phyloP scores from a whole-genome alignment of 2,797 vertebrate species.

The Limosa lapponica region DNA sequence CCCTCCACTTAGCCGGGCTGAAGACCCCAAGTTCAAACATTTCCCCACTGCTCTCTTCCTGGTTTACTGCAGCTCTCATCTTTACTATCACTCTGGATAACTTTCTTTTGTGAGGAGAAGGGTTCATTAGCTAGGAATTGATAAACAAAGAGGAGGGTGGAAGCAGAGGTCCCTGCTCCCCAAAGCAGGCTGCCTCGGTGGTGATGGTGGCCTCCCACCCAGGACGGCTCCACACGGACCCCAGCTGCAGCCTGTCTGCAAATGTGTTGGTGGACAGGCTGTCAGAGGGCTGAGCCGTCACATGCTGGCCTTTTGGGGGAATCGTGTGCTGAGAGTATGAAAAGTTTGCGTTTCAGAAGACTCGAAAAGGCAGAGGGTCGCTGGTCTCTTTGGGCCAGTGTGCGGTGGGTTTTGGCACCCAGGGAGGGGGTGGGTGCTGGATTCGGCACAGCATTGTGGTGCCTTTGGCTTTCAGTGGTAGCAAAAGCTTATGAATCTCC shows the following conservation, averaged over 20 bases:
- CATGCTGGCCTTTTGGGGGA: not conserved
- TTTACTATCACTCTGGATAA: conserved; percentile 44
- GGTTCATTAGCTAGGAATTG: conserved; percentile 33
- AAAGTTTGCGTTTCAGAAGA: not conserved
- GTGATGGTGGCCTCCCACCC: not conserved
- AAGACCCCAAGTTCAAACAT: conserved; percentile 50
- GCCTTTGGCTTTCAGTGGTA: not conserved
- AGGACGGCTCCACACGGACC: not conserved
- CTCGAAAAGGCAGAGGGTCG: not conserved
- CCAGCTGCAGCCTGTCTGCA: conserved; percentile 56
- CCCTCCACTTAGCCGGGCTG: not conserved
- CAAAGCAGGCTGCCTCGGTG: not conserved
- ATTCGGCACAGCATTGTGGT: rapidly evolving
- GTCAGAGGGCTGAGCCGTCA: conserved; percentile 5
- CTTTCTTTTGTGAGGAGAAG: not conserved
- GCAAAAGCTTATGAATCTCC: not conserved
- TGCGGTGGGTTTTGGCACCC: not conserved
- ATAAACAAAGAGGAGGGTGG: conserved; percentile 46
- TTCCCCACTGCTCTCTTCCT: not conserved
- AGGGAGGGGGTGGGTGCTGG: not conserved
- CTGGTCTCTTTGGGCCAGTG: rapidly evolving
- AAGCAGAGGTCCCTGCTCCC: conserved; percentile 13
- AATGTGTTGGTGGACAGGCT: not conserved
- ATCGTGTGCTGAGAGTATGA: rapidly evolving
- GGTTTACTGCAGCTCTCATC: conserved; percentile 51